Conservation (phyloP, 1,140 invertebrate species). For the Aradophagus sp. region DNA sequence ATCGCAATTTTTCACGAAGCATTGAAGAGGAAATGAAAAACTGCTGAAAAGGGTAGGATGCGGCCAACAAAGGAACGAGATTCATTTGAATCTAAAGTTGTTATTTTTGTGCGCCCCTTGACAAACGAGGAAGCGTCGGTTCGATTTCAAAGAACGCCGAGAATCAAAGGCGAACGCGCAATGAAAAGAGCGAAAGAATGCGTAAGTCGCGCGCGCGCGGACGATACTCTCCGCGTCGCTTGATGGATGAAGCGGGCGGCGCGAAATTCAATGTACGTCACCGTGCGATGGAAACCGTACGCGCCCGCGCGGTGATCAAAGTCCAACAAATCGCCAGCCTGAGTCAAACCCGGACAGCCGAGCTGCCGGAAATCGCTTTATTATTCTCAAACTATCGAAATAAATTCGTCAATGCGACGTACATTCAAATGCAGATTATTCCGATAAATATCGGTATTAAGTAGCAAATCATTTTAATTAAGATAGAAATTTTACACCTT, state of each 20-base stretch:
- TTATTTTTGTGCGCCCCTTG: conserved; percentile 37
- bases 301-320: conserved; percentile 29
- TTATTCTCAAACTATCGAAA: too few species aligned
- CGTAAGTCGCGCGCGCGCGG: conserved; percentile 26
- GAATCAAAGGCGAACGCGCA: conserved; percentile 48
- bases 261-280: conserved; percentile 44
- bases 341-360: conserved; percentile 6
- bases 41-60: too few species aligned
- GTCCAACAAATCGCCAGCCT: conserved; percentile 20
- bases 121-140: conserved; percentile 51
- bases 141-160: conserved; percentile 49
- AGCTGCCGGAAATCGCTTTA: neutral
- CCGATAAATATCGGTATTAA: too few species aligned
- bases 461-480: too few species aligned
- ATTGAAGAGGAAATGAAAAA: too few species aligned
- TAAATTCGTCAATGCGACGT: too few species aligned
- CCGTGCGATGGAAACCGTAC: conserved; percentile 17
- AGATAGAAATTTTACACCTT: too few species aligned
- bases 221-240: conserved; percentile 16
- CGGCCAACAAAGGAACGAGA: too few species aligned
- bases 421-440: too few species aligned
- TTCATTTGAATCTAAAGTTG: conserved; percentile 19
- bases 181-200: conserved; percentile 53
- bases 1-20: too few species aligned
- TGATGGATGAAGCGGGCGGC: conserved; percentile 48